Conservation (phyloP, 2,113 vertebrate species). For the Scolopax mira region DNA sequence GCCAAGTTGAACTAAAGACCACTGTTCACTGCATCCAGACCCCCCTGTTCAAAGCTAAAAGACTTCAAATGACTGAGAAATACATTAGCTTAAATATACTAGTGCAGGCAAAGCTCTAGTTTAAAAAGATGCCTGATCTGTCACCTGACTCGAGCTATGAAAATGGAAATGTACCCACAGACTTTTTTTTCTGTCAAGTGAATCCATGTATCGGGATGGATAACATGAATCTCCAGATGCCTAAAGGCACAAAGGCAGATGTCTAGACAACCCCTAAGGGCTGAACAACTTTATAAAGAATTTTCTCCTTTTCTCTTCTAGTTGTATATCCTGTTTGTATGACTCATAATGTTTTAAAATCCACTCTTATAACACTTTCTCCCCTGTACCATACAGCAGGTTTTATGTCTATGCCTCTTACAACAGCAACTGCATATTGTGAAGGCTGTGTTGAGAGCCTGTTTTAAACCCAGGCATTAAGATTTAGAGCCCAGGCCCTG, state of each 20-base stretch:
- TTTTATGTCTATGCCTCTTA: neutral
- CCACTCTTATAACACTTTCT: neutral
- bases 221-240: neutral
- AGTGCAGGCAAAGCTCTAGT: neutral
- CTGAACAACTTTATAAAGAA: neutral
- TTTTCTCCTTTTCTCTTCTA: neutral
- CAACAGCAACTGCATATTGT: neutral
- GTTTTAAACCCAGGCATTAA: neutral
- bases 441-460: neutral
- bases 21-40: neutral
- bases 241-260: neutral
- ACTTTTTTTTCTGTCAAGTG: neutral
- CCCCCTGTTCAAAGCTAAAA: neutral
- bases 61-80: neutral
- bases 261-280: neutral
- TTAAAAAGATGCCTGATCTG: neutral
- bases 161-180: neutral
- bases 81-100: neutral
- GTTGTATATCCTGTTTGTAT: neutral
- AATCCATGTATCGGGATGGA: neutral
- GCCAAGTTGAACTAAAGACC: neutral
- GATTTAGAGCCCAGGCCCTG: neutral
- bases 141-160: neutral
- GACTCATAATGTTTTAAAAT: constrained; percentile 7
- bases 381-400: neutral